Evolutionary conservation across 2,113 vertebrate genomes (phyloP), one percentile per base, ranked within the genome.

Genomic region (Gorilla gorilla): DNA sequence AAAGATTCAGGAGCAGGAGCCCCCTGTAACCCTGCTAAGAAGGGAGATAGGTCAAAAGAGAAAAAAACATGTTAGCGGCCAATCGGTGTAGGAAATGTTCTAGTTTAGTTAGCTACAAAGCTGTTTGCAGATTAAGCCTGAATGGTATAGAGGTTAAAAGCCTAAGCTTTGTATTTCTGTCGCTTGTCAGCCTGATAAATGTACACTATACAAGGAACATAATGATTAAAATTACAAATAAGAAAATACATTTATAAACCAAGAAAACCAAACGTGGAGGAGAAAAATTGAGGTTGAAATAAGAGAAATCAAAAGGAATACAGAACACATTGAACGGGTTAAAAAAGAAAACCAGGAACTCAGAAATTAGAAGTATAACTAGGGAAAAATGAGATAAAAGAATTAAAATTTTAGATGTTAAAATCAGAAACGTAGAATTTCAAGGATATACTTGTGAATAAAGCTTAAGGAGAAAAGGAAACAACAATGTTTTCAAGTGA

Each of bases 301-400:
- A 92, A 94, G 52, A 93, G 45, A 93, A 88, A 79, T 18, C 30
- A 94, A 87, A 93, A 94, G 5, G 32, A 78, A 70, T 93, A 90
- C 83, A 97, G 81, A 93, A 64, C n/a, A 61, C 11, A 76, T n/a
- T n/a, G 30, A 93, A 61, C 11, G 75, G 59, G n/a, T 76, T 86
- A 87, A 88, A 82, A 85, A 89, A 48, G 22, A 96, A 95, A 94
- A 88, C 6, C 9, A 35, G 43, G 81, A 81, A 40, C 38, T 94
- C 30, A 80, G 82, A 76, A 81, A 68, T 90, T 75, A 70, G 25
- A 85, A 35, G 11, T 70, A 27, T 59, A 78, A 22, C 27, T 59
- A 48, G 50, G 11, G 20, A 45, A 78, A n/a, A 88, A 48, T 85
- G 35, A 64, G n/a, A 86, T 45, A n/a, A 68, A 97, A 87, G 17